Evolutionary conservation across 2,888 invertebrate species (phyloP).

Genomic region (Tinea pellionella): DNA sequence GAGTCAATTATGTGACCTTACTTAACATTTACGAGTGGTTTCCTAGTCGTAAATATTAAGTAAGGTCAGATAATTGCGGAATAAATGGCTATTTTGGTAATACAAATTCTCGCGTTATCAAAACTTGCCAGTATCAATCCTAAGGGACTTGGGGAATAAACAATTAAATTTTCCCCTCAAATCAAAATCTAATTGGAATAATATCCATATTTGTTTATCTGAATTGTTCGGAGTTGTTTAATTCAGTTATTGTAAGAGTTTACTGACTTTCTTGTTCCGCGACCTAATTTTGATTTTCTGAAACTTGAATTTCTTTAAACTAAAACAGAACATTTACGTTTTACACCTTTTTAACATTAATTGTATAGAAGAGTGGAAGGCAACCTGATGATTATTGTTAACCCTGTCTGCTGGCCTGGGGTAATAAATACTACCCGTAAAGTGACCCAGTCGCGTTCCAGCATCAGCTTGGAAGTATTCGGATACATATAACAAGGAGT

Average conservation of each 20-base stretch:
- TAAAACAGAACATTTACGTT: too few relatives aligned
- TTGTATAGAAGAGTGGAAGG: too few relatives aligned
- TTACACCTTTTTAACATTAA: too few relatives aligned
- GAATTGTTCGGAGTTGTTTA: background rate
- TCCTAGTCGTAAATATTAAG: too few relatives aligned
- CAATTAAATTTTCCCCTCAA: background rate
- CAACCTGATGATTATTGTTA: too few relatives aligned
- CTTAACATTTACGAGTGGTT: background rate
- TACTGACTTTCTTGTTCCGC: background rate
- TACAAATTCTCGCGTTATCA: background rate
- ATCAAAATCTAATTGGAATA: background rate
- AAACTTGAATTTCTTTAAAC: background rate
- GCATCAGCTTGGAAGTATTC: too few relatives aligned
- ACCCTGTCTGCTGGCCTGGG: too few relatives aligned
- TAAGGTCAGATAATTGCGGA: too few relatives aligned
- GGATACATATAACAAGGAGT: too few relatives aligned
- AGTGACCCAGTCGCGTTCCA: too few relatives aligned
- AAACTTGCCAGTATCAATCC: background rate
- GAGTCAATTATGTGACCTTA: background rate
- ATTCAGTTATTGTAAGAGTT: background rate
- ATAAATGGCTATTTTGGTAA: background rate
- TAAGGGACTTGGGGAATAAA: background rate
- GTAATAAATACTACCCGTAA: too few relatives aligned
- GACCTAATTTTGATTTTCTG: background rate
- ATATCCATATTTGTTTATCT: background rate